phyloP scores from a whole-genome alignment of 64 coral and sea anemone genomes.

The Hydrozoanthus tunicans region DNA sequence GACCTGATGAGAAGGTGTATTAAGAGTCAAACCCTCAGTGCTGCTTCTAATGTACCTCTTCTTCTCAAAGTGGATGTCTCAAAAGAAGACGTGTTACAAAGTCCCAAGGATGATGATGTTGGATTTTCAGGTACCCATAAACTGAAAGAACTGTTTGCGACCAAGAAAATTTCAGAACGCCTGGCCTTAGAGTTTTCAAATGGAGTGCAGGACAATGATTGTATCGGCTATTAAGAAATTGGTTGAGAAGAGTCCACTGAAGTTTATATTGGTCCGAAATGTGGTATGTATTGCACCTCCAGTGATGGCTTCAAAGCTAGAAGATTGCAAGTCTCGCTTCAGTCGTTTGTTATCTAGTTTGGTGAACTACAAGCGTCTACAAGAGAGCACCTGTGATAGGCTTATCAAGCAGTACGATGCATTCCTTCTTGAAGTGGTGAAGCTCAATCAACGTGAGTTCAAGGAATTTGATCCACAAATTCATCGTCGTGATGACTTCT shows the following conservation, averaged over 20 bases:
- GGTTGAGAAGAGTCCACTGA: slow-evolving; percentile 25
- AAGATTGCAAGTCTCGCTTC: slow-evolving; percentile 36
- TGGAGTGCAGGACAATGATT: slow-evolving; percentile 31
- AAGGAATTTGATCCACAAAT: slow-evolving; percentile 11
- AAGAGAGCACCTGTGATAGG: slow-evolving; percentile 14
- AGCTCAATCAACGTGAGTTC: slow-evolving; percentile 3
- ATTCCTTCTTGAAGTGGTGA: slow-evolving; percentile 16
- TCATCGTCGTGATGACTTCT: neutral
- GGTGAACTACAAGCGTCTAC: slow-evolving; percentile 2
- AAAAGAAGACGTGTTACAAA: slow-evolving; percentile 20
- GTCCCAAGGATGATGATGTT: slow-evolving; percentile 38
- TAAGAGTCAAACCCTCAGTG: neutral
- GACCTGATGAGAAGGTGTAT: slow-evolving; percentile 14
- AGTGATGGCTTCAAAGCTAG: neutral
- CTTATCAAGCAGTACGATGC: neutral
- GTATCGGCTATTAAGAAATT: slow-evolving; percentile 28
- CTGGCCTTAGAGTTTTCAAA: slow-evolving; percentile 26
- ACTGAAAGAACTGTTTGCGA: slow-evolving; percentile 38
- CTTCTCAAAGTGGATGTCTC: slow-evolving; percentile 19
- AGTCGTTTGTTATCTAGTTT: slow-evolving; percentile 2
- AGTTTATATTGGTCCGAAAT: slow-evolving; percentile 13
- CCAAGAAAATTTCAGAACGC: slow-evolving; percentile 6
- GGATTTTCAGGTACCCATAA: slow-evolving; percentile 29
- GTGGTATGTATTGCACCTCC: slow-evolving; percentile 36
- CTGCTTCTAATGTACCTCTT: neutral